Evolutionary conservation across 2,113 vertebrate genomes (phyloP).

Genomic region (Aramus guarauna): DNA sequence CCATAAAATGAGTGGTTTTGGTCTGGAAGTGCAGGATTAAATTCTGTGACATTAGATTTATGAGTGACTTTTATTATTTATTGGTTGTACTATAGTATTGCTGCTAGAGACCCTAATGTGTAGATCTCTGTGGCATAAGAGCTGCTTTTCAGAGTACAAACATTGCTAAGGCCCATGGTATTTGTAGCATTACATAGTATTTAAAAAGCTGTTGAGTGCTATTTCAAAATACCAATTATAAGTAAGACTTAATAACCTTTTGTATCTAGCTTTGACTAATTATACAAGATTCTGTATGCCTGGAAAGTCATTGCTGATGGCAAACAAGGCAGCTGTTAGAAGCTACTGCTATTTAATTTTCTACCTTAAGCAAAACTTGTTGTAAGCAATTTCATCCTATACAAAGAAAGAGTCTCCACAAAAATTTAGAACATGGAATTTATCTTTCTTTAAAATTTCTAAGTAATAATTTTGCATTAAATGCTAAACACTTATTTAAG

Average conservation of each 20-base stretch:
- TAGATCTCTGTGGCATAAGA: background rate
- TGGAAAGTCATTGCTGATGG: background rate
- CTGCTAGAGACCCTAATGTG: background rate
- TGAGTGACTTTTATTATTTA: background rate
- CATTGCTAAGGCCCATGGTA: background rate
- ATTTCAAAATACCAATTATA: background rate
- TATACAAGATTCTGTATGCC: background rate
- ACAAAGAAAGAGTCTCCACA: background rate
- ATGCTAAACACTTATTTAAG: background rate
- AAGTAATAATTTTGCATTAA: background rate
- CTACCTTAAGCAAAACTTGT: background rate
- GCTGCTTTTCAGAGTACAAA: background rate
- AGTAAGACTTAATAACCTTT: background rate
- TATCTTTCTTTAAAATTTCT: background rate
- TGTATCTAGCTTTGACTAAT: background rate
- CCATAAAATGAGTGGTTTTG: background rate
- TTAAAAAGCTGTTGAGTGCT: background rate
- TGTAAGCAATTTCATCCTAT: background rate
- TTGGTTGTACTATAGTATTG: background rate
- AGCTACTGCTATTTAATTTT: background rate
- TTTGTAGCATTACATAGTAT: background rate
- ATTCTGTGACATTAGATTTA: background rate
- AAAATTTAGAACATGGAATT: background rate
- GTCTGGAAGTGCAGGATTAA: background rate
- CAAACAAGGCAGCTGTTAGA: background rate